Evolutionary conservation across 2,113 vertebrate species (phyloP).

Genomic region (Monopterus albus): DNA sequence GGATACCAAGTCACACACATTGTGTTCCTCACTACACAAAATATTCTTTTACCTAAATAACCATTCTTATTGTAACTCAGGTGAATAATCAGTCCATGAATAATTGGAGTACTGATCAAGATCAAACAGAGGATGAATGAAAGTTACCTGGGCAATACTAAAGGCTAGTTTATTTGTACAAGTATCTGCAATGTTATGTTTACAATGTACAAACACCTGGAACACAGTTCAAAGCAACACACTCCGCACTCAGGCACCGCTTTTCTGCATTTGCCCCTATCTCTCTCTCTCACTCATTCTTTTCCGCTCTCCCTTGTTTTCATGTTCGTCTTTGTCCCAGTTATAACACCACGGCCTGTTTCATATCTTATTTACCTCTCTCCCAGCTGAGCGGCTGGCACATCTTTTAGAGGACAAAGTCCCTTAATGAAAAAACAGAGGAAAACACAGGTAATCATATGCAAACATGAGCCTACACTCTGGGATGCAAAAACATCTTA

Average conservation of each 20-base stretch:
- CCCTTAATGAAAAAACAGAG: conserved; percentile 37
- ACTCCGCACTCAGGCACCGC: conserved; percentile 30
- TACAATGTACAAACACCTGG: conserved; percentile 72
- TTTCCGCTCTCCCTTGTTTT: conserved; percentile 37
- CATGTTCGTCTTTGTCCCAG: conserved; percentile 47
- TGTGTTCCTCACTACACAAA: not conserved
- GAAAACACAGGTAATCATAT: conserved; percentile 49
- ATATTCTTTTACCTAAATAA: not conserved
- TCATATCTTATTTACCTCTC: conserved; percentile 60
- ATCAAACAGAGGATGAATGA: conserved; percentile 28
- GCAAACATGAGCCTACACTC: conserved; percentile 48
- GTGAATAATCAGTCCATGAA: not conserved
- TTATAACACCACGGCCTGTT: conserved; percentile 42
- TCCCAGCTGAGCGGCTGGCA: conserved; percentile 79
- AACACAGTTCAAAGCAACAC: conserved; percentile 54
- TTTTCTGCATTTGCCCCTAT: conserved; percentile 21
- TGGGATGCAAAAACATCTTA: conserved; percentile 5
- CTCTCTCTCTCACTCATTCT: conserved; percentile 27
- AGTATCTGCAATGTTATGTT: conserved; percentile 52
- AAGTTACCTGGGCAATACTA: conserved; percentile 21
- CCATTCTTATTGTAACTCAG: not conserved
- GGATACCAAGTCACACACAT: not conserved
- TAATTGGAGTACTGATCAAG: not conserved
- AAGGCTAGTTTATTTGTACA: conserved; percentile 23
- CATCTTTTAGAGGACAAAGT: conserved; percentile 77